Evolutionary conservation across 2,797 vertebrate species (phyloP), one percentile per base, ranked within the genome.

Genomic region (Brachymystax lenok): DNA sequence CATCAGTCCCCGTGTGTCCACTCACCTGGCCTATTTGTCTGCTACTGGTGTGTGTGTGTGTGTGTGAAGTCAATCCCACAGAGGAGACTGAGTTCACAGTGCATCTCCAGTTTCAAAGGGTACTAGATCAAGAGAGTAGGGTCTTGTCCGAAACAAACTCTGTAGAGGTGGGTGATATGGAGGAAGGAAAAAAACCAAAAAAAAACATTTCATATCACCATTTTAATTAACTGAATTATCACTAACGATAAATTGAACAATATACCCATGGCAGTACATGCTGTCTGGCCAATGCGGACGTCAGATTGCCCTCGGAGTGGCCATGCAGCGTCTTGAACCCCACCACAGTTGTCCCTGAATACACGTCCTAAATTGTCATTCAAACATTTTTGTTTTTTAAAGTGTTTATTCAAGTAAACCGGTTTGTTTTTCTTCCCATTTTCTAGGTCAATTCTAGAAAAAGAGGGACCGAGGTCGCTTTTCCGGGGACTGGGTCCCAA

Each of bases 401-500:
- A 33, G 19, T 21, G 33, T 40, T 4, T 24, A 50, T 52, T 24
- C 1, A 50, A 50, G 6, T 52, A 5, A 5, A 24, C 21, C 1
- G 10, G 1, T 56, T 19, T 13, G 4, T 79, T 73, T 14, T 78
- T 72, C 79, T 19, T 5, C 76, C 85, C 82, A 76, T 40, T 40
- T 89, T 94, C 87, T 88, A 99, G 98, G 88, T 98, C 97, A 17
- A 99, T 99, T 90, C 93, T 99, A 80, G 96, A 99, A 93, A 99
- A 99, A 90, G 98, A 99, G 87, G 98, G 98, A 88, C 97, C 98
- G 91, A 95, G 94, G 92, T 99, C 98, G n/a, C 96, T 99, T 3
- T 99, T 99, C 86, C 94, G 98, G 82, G 98, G 98, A 69, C 87
- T 99, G 88, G 98, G 98, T 84, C 98, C 98, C 77, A 99, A 99